A percentile compares a stretch with the other conserved stretches of the same genome.
phyloP scores from a whole-genome alignment of 2,888 invertebrate species.

The Drosophila vallismaia region DNA sequence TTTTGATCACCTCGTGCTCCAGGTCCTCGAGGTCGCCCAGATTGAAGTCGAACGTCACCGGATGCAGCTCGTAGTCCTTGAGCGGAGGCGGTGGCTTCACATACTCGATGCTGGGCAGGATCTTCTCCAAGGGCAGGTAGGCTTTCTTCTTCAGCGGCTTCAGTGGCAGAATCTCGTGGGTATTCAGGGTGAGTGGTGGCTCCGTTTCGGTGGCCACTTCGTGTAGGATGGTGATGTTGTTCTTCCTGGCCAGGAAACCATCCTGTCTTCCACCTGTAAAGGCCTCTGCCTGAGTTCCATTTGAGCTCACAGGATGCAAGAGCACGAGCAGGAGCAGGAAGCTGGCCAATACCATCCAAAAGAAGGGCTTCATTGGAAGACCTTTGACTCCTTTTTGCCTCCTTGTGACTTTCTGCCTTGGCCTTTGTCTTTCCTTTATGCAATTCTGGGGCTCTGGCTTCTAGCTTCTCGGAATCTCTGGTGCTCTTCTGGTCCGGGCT shows the following conservation, averaged over 20 bases:
- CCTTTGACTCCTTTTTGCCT: neutral
- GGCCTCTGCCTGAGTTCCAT: slow-evolving; percentile 14
- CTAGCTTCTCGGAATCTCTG: slow-evolving; percentile 6
- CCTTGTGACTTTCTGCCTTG: neutral
- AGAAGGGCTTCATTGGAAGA: neutral
- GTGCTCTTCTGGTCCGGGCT: slow-evolving; percentile 1
- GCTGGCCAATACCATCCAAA: neutral
- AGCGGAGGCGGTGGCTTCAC: slow-evolving; percentile 71
- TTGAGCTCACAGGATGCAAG: slow-evolving; percentile 1
- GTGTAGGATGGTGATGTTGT: slow-evolving; percentile 80
- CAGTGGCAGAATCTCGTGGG: slow-evolving; percentile 73
- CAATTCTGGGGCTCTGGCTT: neutral
- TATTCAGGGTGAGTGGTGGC: slow-evolving; percentile 71
- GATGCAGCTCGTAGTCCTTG: slow-evolving; percentile 81
- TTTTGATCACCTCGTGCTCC: slow-evolving; percentile 81
- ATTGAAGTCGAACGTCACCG: slow-evolving; percentile 83
- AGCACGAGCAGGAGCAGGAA: neutral
- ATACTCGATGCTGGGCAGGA: slow-evolving; percentile 70
- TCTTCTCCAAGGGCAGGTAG: slow-evolving; percentile 76
- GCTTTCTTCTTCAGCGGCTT: slow-evolving; percentile 81
- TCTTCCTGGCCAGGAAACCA: slow-evolving; percentile 30
- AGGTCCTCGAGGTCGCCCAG: slow-evolving; percentile 82
- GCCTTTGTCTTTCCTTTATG: neutral
- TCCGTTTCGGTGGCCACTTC: slow-evolving; percentile 61
- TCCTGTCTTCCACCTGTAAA: slow-evolving; percentile 7